Evolutionary conservation across 2,888 invertebrate species (phyloP).

Genomic region (Patella depressa): DNA sequence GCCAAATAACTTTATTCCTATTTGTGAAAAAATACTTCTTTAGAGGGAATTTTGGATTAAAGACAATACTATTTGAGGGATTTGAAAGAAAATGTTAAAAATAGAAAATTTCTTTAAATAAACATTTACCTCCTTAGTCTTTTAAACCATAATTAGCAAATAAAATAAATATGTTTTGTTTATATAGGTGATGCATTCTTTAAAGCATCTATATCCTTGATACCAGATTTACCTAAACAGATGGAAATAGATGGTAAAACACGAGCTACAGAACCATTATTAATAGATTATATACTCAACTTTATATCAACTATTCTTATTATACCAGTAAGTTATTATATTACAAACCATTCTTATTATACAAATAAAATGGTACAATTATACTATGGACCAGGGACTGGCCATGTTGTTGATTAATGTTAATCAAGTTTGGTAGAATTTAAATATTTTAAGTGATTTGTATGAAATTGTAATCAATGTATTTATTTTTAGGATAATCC

Average conservation of each 20-base stretch:
- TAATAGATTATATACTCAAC: conserved; percentile 75
- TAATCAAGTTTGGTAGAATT: too few relatives aligned
- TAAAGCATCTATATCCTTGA: conserved; percentile 84
- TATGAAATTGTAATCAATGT: too few relatives aligned
- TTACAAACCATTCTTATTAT: background rate
- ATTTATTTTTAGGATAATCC: conserved; percentile 82
- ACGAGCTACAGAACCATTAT: conserved; percentile 77
- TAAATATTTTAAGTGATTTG: too few relatives aligned
- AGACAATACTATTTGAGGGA: too few relatives aligned
- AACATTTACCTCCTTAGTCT: too few relatives aligned
- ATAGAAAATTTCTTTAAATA: too few relatives aligned
- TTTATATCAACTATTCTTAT: conserved; percentile 86
- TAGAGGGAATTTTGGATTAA: too few relatives aligned
- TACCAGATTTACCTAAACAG: conserved; percentile 83
- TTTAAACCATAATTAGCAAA: too few relatives aligned
- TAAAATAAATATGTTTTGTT: conserved; percentile 8
- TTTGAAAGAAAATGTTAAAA: too few relatives aligned
- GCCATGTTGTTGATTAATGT: too few relatives aligned
- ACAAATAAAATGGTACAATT: background rate
- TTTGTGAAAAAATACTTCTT: too few relatives aligned
- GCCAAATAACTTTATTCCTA: too few relatives aligned
- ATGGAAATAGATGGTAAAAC: conserved; percentile 81
- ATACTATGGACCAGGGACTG: background rate
- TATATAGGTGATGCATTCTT: conserved; percentile 88
- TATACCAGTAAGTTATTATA: conserved; percentile 76